phyloP scores from a whole-genome alignment of 2,113 vertebrate genomes.

The Dendropsophus ebraccatus region DNA sequence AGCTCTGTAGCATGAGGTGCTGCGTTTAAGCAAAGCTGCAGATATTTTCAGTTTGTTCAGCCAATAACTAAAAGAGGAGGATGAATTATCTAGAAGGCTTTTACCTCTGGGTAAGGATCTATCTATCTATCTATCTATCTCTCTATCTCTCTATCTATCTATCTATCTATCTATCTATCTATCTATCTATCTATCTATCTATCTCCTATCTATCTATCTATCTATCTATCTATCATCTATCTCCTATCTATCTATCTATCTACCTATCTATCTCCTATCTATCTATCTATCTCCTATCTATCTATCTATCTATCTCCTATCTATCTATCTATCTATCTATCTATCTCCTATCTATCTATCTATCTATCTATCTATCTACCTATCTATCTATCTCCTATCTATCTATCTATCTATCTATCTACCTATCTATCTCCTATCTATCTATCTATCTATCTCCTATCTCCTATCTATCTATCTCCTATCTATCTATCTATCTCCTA shows the following conservation, averaged over 20 bases:
- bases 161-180: constrained; percentile 15
- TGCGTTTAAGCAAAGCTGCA: too few species aligned
- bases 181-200: constrained; percentile 16
- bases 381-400: neutral
- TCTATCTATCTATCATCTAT: constrained; percentile 3
- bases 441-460: neutral
- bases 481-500: neutral
- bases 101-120: neutral
- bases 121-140: too few species aligned
- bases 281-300: too few species aligned
- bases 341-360: constrained; percentile 15
- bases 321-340: constrained; percentile 26
- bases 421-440: neutral
- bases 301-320: too few species aligned
- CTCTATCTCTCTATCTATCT: too few species aligned
- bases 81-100: too few species aligned
- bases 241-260: constrained; percentile 37
- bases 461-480: neutral
- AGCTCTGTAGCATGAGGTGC: too few species aligned
- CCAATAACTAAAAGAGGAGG: too few species aligned
- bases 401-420: constrained; percentile 1
- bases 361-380: constrained; percentile 7
- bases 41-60: too few species aligned
- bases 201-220: neutral
- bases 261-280: constrained; percentile 5